Conservation (phyloP, 2,888 invertebrate genomes). For the Phania funesta region DNA sequence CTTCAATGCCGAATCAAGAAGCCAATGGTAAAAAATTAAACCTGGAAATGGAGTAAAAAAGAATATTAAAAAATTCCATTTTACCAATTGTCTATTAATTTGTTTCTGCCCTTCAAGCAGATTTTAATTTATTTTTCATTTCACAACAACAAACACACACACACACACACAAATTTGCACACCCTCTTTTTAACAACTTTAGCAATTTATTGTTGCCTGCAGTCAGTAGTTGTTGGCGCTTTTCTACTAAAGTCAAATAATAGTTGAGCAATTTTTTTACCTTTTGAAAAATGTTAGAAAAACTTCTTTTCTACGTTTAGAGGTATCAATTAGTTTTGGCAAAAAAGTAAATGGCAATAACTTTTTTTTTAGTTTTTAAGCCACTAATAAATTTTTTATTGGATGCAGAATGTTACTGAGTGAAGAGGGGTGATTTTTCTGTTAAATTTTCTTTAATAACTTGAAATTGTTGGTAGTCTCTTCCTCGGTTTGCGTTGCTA, state of each 20-base stretch:
- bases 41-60: not conserved
- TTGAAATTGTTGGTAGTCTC: too few relatives aligned
- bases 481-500: too few relatives aligned
- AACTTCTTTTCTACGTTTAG: too few relatives aligned
- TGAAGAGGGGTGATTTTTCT: too few relatives aligned
- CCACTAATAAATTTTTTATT: too few relatives aligned
- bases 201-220: not conserved
- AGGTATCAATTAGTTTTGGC: too few relatives aligned
- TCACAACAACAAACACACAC: not conserved
- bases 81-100: slow-evolving; percentile 58
- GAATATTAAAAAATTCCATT: slow-evolving; percentile 28
- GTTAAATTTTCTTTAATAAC: too few relatives aligned
- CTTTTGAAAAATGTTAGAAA: too few relatives aligned
- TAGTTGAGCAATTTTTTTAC: not conserved
- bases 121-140: slow-evolving; percentile 43
- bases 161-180: not conserved
- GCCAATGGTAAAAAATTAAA: not conserved
- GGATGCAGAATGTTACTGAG: too few relatives aligned
- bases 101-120: slow-evolving; percentile 44
- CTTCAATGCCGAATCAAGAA: not conserved
- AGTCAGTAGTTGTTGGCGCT: not conserved
- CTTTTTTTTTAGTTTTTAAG: too few relatives aligned
- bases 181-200: not conserved
- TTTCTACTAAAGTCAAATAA: slow-evolving; percentile 12
- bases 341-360: too few relatives aligned